Evolutionary conservation across 2,113 vertebrate species (phyloP).

Genomic region (Ivindomyrus marchei): DNA sequence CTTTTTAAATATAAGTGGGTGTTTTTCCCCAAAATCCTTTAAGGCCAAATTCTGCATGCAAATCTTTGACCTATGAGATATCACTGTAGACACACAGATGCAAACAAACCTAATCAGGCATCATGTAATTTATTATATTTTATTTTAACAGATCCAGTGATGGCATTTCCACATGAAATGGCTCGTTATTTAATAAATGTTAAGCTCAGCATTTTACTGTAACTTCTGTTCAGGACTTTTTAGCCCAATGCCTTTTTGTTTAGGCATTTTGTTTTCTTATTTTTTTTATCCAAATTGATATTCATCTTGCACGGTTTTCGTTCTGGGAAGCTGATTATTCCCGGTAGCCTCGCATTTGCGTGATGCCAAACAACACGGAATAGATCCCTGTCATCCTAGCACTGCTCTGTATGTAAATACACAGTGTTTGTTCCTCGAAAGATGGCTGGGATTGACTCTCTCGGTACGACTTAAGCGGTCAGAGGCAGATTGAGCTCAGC

Average conservation of each 20-base stretch:
- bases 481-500: background rate
- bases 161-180: background rate
- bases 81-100: background rate
- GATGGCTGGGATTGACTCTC: background rate
- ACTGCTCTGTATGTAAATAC: background rate
- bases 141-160: background rate
- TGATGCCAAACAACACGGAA: background rate
- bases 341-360: too few species aligned
- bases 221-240: background rate
- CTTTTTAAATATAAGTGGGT: background rate
- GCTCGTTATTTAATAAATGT: background rate
- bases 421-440: background rate
- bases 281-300: background rate
- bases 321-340: background rate
- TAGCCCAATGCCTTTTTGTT: background rate
- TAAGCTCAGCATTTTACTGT: background rate
- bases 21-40: background rate
- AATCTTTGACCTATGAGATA: background rate
- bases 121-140: background rate
- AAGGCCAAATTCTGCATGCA: background rate
- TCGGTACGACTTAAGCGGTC: background rate
- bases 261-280: background rate
- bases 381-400: background rate
- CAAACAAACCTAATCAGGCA: background rate
- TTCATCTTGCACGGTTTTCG: background rate